Conservation (phyloP, 2,113 vertebrate genomes). For the Thamnophis sirtalis region DNA sequence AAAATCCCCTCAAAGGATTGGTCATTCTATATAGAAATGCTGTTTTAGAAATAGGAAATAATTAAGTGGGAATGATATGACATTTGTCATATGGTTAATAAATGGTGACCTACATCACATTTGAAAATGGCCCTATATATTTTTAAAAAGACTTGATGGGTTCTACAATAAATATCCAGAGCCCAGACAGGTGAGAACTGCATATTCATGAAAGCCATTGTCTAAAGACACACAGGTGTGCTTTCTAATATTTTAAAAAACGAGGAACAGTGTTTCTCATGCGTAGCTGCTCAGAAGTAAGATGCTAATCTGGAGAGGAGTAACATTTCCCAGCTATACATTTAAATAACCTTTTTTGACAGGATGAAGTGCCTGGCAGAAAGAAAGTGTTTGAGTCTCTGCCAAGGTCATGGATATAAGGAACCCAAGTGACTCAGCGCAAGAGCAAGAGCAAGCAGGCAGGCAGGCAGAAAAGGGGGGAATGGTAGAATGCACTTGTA, state of each 20-base stretch:
- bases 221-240: accelerated
- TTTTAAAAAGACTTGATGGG: slow-evolving; percentile 24
- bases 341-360: background rate
- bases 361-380: background rate
- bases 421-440: background rate
- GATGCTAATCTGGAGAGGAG: background rate
- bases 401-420: background rate
- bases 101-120: background rate
- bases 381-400: background rate
- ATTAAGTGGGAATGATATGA: background rate
- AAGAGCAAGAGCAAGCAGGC: background rate
- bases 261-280: background rate
- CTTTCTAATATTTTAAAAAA: background rate
- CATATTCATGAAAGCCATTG: background rate
- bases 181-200: background rate
- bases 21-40: background rate
- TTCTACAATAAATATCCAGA: background rate
- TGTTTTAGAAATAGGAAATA: slow-evolving; percentile 20
- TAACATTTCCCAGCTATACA: background rate
- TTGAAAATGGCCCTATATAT: background rate
- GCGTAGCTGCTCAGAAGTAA: background rate
- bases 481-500: background rate
- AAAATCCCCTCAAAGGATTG: background rate
- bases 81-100: slow-evolving; percentile 14
- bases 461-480: background rate